Evolutionary conservation across 1,140 invertebrate genomes (phyloP).

Genomic region (Zaprionus gabonicus): DNA sequence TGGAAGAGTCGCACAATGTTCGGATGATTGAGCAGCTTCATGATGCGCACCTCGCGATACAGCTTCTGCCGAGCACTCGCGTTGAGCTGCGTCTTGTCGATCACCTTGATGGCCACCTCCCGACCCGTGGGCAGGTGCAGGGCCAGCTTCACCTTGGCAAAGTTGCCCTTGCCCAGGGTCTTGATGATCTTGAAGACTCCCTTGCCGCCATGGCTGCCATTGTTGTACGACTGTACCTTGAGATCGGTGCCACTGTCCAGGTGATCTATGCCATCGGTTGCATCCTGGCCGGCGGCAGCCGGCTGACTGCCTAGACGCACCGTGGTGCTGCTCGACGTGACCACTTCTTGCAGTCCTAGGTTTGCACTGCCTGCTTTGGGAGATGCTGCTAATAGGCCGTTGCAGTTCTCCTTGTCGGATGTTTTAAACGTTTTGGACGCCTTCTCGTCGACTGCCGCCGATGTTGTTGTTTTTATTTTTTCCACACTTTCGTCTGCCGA

Average conservation of each 20-base stretch:
- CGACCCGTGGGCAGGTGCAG: conserved; percentile 99
- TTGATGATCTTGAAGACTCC: conserved; percentile 99
- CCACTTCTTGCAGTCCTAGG: conserved; percentile 17
- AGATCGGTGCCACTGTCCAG: conserved; percentile 41
- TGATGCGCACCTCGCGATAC: conserved; percentile 96
- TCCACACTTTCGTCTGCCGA: conserved; percentile 36
- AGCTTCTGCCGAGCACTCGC: conserved; percentile 97
- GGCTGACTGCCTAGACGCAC: conserved; percentile 15
- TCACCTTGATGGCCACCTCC: conserved; percentile 99
- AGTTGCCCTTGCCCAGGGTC: conserved; percentile 99
- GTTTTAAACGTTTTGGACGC: conserved; percentile 47
- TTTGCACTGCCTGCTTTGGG: conserved; percentile 17
- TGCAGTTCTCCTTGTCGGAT: conserved; percentile 62
- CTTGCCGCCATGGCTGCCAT: conserved; percentile 53
- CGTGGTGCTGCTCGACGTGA: conserved; percentile 33
- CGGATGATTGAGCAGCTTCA: conserved; percentile 99
- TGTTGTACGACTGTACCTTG: conserved; percentile 68
- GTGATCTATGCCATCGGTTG: conserved; percentile 31
- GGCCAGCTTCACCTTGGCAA: conserved; percentile 99
- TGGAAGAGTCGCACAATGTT: conserved; percentile 99
- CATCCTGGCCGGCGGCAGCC: conserved; percentile 32
- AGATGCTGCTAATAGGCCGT: conserved; percentile 13
- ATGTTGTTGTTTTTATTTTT: conserved; percentile 23
- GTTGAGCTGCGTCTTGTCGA: conserved; percentile 99
- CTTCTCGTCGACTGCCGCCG: conserved; percentile 40